Conservation (phyloP, 2,888 invertebrate species). For the Agrochola litura region DNA sequence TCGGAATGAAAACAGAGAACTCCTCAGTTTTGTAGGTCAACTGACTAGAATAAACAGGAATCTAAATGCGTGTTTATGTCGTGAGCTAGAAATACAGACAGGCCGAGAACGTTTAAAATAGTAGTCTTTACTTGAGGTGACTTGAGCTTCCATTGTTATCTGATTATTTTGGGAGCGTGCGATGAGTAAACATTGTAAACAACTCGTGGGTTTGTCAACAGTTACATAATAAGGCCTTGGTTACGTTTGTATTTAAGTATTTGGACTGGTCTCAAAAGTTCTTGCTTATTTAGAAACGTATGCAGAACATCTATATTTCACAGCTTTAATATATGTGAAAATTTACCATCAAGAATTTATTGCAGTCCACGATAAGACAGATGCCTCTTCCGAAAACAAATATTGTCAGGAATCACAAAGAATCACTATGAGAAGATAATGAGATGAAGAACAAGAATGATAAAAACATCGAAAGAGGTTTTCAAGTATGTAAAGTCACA, state of each 20-base stretch:
- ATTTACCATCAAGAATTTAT: not conserved
- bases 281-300: not conserved
- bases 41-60: conserved; percentile 62
- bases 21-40: conserved; percentile 65
- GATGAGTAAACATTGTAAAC: conserved; percentile 31
- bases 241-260: conserved; percentile 17
- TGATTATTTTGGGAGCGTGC: conserved; percentile 47
- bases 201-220: conserved; percentile 39
- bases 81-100: conserved; percentile 65
- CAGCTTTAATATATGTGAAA: not conserved
- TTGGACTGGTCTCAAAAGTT: conserved; percentile 14
- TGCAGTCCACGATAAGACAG: not conserved
- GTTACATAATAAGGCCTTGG: conserved; percentile 49
- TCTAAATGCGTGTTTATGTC: conserved; percentile 64
- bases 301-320: not conserved
- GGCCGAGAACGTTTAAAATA: conserved; percentile 60
- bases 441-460: not conserved
- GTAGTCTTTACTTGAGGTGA: conserved; percentile 44
- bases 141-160: conserved; percentile 47
- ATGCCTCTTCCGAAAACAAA: not conserved
- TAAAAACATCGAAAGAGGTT: not conserved
- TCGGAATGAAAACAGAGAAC: conserved; percentile 61
- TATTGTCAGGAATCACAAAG: not conserved
- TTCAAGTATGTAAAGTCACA: not conserved
- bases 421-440: not conserved